Evolutionary conservation across 64 coral and sea anemone genomes (phyloP).

Genomic region (Astreopora myriophthalma): DNA sequence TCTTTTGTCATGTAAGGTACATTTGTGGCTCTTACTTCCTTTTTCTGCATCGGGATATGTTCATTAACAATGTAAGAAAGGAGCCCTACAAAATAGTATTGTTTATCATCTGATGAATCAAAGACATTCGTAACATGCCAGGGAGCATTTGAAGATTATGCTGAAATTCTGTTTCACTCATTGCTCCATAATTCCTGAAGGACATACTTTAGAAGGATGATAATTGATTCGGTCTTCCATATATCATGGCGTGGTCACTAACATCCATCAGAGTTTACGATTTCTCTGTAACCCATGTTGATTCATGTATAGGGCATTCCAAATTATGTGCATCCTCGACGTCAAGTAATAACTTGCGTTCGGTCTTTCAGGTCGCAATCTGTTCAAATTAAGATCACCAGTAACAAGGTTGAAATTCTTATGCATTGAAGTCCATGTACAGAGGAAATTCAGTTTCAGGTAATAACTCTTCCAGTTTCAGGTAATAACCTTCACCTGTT

Average conservation of each 20-base stretch:
- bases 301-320: background rate
- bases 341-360: slow-evolving; percentile 43
- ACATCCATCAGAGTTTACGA: slow-evolving; percentile 9
- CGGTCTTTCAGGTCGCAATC: slow-evolving; percentile 24
- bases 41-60: background rate
- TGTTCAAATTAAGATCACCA: background rate
- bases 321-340: background rate
- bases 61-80: background rate
- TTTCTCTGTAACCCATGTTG: background rate
- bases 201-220: no score
- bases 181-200: background rate
- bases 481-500: background rate
- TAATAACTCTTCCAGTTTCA: slow-evolving; percentile 4
- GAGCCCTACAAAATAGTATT: no score
- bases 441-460: slow-evolving; percentile 21
- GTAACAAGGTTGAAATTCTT: background rate
- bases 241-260: slow-evolving; percentile 35
- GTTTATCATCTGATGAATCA: no score
- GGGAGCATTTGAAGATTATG: slow-evolving; percentile 6
- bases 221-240: slow-evolving; percentile 28
- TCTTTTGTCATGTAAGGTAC: slow-evolving; percentile 10
- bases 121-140: background rate
- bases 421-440: slow-evolving; percentile 40
- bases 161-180: background rate
- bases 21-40: background rate